These are phyloP conservation scores for Nebria salina DNA, from an alignment of 2,888 invertebrate species.

Conservation along the genomic window DNA sequence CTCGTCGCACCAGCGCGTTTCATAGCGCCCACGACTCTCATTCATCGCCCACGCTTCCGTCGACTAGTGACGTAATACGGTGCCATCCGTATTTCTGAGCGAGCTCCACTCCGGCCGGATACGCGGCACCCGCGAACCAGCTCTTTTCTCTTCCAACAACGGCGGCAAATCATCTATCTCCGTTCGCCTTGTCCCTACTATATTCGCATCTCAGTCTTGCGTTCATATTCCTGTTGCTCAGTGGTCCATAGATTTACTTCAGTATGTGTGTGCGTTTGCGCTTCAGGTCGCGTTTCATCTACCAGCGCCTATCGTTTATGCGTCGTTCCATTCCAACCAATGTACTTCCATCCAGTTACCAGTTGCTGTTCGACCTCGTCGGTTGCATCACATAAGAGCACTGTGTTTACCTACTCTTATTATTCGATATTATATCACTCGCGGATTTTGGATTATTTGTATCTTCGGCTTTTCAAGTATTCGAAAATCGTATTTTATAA, in stretches of 20 bases:
- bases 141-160: constrained; percentile 31
- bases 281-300: constrained; percentile 7
- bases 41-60: constrained; percentile 64
- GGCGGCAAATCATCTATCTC: constrained; percentile 9
- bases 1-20: constrained; percentile 32
- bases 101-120: constrained; percentile 55
- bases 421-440: too few relatives aligned
- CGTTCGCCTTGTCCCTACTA: constrained; percentile 2
- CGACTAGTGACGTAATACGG: constrained; percentile 69
- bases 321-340: constrained; percentile 8
- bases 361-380: constrained; percentile 38
- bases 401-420: not conserved
- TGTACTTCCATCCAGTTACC: constrained; percentile 36
- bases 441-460: not conserved
- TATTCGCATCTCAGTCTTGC: constrained; percentile 1
- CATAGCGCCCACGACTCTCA: constrained; percentile 60
- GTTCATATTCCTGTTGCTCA: not conserved
- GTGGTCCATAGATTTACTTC: not conserved
- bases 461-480: not conserved
- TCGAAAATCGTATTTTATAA: too few relatives aligned
- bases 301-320: constrained; percentile 13
- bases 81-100: constrained; percentile 63
- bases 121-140: constrained; percentile 29
- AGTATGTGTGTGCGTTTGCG: constrained; percentile 8
- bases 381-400: constrained; percentile 12